phyloP scores from a whole-genome alignment of 2,888 invertebrate species.

The Synanthedon tipuliformis region DNA sequence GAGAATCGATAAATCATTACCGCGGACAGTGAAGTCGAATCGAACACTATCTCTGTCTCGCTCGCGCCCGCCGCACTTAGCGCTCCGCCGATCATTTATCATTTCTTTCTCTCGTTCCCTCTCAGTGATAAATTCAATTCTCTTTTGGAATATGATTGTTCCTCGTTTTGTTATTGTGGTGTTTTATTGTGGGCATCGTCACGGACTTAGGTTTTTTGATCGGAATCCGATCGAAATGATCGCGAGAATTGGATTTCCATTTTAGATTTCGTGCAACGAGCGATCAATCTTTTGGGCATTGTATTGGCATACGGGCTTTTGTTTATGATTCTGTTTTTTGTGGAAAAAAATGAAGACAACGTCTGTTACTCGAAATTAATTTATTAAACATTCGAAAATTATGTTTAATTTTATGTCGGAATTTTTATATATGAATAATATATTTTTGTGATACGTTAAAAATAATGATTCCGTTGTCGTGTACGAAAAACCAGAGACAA shows the following conservation, averaged over 20 bases:
- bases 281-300: slow-evolving; percentile 45
- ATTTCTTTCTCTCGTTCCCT: slow-evolving; percentile 62
- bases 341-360: background rate
- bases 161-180: slow-evolving; percentile 63
- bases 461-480: too few relatives aligned
- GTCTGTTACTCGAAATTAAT: background rate
- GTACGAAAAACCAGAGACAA: too few relatives aligned
- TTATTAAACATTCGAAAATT: background rate
- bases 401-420: background rate
- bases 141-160: slow-evolving; percentile 68
- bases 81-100: slow-evolving; percentile 58
- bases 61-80: slow-evolving; percentile 40
- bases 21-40: slow-evolving; percentile 52
- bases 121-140: slow-evolving; percentile 70
- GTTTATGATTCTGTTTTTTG: background rate
- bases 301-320: background rate
- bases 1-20: slow-evolving; percentile 69
- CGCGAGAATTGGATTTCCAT: slow-evolving; percentile 67
- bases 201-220: slow-evolving; percentile 63
- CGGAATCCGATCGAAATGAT: slow-evolving; percentile 63
- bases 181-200: slow-evolving; percentile 65
- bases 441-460: too few relatives aligned
- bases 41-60: slow-evolving; percentile 39
- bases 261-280: slow-evolving; percentile 51
- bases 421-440: slow-evolving; percentile 3